phyloP scores from a whole-genome alignment of 2,888 invertebrate genomes.

The Acleris holmiana region DNA sequence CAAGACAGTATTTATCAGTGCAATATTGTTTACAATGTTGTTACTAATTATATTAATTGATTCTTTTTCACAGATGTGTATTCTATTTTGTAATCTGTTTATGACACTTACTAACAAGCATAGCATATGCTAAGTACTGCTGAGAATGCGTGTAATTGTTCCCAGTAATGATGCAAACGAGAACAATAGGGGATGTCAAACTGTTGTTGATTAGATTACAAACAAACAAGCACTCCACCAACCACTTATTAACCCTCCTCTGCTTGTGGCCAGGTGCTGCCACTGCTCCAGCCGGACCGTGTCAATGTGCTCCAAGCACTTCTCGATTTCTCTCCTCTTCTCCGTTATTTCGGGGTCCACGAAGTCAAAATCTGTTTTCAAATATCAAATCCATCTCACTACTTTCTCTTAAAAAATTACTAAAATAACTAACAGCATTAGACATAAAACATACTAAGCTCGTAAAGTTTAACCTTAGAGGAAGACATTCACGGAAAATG shows the following conservation, averaged over 20 bases:
- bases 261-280: constrained; percentile 85
- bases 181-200: constrained; percentile 22
- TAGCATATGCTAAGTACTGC: not conserved
- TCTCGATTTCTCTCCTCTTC: constrained; percentile 86
- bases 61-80: too few species aligned
- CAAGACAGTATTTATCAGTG: too few species aligned
- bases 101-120: not conserved
- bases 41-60: too few species aligned
- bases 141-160: constrained; percentile 1
- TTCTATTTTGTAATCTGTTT: not conserved
- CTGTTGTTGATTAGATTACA: constrained; percentile 6
- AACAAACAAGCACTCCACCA: constrained; percentile 39
- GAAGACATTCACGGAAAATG: constrained; percentile 46
- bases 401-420: constrained; percentile 49
- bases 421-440: constrained; percentile 4
- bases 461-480: constrained; percentile 32
- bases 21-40: too few species aligned
- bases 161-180: constrained; percentile 16
- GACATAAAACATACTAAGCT: not conserved
- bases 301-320: constrained; percentile 76
- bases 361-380: constrained; percentile 80
- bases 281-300: constrained; percentile 80
- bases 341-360: constrained; percentile 85
- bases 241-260: constrained; percentile 89
- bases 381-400: constrained; percentile 42